A percentile compares a stretch with the other conserved stretches of the same genome.
Evolutionary conservation across 2,113 vertebrate genomes (phyloP).

Genomic region (Echinops telfairi): DNA sequence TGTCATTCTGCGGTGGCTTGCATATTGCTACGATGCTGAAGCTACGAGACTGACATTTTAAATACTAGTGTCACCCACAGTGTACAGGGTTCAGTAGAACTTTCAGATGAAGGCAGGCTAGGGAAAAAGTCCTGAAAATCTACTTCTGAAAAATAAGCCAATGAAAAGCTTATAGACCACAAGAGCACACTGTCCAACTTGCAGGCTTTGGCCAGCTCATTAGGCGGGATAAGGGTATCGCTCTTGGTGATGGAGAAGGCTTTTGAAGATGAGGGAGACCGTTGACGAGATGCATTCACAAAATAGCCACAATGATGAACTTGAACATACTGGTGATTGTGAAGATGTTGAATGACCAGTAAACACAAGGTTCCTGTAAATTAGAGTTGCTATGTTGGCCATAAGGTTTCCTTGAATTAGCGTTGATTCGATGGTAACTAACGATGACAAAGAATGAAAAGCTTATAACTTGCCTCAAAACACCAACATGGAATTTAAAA

Average conservation of each 20-base stretch:
- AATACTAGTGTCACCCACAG: neutral
- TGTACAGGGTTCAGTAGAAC: neutral
- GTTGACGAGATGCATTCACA: neutral
- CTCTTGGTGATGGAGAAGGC: too few species aligned
- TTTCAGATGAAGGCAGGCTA: neutral
- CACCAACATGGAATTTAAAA: conserved; percentile 8
- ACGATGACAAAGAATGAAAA: neutral
- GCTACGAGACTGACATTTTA: neutral
- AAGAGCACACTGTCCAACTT: neutral
- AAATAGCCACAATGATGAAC: neutral
- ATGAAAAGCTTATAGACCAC: neutral
- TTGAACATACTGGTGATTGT: neutral
- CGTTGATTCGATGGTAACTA: neutral
- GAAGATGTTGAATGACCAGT: neutral
- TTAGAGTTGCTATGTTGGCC: too few species aligned
- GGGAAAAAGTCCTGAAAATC: neutral
- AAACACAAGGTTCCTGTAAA: too few species aligned
- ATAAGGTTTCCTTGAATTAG: neutral
- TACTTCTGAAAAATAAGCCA: neutral
- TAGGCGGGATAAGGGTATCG: neutral
- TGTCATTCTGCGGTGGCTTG: neutral
- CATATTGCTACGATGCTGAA: neutral
- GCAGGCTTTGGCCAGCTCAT: neutral
- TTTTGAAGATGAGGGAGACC: neutral
- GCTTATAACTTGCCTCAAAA: neutral